Percentiles rank a stretch among this genome's conserved stretches.
These are phyloP conservation scores for Lithobates pipiens DNA, from an alignment of 2,797 vertebrate genomes.

Conservation along the genomic window DNA sequence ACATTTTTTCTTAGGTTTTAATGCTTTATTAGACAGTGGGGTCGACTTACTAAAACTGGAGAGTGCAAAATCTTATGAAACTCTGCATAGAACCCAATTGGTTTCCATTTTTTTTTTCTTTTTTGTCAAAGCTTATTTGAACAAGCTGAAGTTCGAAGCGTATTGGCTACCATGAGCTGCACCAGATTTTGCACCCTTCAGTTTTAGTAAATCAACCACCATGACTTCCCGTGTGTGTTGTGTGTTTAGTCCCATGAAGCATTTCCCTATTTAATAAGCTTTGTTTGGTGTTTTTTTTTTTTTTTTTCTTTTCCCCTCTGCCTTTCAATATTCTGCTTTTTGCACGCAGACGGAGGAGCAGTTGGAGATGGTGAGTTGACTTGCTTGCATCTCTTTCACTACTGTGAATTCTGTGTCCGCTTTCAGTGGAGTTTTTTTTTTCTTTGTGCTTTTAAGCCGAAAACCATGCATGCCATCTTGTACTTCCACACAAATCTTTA, in stretches of 20 bases:
- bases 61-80: no score
- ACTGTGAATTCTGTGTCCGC: not conserved
- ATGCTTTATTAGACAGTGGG: no score
- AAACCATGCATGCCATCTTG: not conserved
- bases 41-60: no score
- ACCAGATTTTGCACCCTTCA: no score
- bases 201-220: no score
- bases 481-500: not conserved
- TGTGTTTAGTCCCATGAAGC: not conserved
- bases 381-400: constrained; percentile 62
- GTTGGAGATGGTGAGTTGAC: constrained; percentile 89
- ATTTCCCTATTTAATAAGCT: constrained; percentile 46
- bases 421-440: not conserved
- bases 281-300: constrained; percentile 73
- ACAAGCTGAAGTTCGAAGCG: no score
- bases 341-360: constrained; percentile 88
- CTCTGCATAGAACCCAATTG: no score
- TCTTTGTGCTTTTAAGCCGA: not conserved
- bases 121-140: no score
- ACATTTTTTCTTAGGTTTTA: no score
- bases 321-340: constrained; percentile 60
- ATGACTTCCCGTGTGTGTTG: no score
- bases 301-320: constrained; percentile 11
- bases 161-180: no score
- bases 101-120: no score